phyloP scores from a whole-genome alignment of 1,140 invertebrate species.

The Caenorhabditis inopinata region DNA sequence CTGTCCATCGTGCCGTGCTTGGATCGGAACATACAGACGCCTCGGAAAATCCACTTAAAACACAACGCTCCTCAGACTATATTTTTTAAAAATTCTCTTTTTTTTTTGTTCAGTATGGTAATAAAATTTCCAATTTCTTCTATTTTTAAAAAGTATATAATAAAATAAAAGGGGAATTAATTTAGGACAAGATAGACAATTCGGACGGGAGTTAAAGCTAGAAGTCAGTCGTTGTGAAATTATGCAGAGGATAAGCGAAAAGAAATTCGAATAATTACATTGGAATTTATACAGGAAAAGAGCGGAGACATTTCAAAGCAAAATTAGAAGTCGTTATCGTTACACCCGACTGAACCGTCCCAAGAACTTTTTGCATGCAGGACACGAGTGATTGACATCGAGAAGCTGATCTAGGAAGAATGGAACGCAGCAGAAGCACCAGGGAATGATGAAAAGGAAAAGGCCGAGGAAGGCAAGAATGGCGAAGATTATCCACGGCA shows the following conservation, averaged over 20 bases:
- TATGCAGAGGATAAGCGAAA: too few species aligned
- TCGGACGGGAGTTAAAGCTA: too few species aligned
- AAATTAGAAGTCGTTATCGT: background rate
- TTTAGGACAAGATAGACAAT: too few species aligned
- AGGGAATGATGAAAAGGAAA: slow-evolving; percentile 54
- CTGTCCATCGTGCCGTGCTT: slow-evolving; percentile 57
- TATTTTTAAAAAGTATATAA: too few species aligned
- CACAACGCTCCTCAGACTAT: background rate
- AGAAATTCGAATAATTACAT: too few species aligned
- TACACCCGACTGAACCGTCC: slow-evolving; percentile 57
- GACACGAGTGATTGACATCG: slow-evolving; percentile 61
- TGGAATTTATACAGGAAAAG: background rate
- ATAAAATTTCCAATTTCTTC: too few species aligned
- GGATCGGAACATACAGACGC: slow-evolving; percentile 57
- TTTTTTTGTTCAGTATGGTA: too few species aligned
- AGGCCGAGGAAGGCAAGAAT: slow-evolving; percentile 58
- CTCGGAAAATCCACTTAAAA: slow-evolving; percentile 56
- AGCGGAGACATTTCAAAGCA: background rate
- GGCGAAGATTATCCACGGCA: slow-evolving; percentile 59
- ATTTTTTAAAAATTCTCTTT: too few species aligned
- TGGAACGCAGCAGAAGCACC: slow-evolving; percentile 61
- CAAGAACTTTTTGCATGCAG: slow-evolving; percentile 58
- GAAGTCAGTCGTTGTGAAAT: too few species aligned
- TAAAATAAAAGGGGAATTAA: too few species aligned
- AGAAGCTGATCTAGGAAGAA: slow-evolving; percentile 62